Percentiles rank a stretch among this genome's conserved stretches.
These are phyloP conservation scores for Coregonus sp. DNA, from an alignment of 2,797 vertebrate species.

Conservation along the genomic window DNA sequence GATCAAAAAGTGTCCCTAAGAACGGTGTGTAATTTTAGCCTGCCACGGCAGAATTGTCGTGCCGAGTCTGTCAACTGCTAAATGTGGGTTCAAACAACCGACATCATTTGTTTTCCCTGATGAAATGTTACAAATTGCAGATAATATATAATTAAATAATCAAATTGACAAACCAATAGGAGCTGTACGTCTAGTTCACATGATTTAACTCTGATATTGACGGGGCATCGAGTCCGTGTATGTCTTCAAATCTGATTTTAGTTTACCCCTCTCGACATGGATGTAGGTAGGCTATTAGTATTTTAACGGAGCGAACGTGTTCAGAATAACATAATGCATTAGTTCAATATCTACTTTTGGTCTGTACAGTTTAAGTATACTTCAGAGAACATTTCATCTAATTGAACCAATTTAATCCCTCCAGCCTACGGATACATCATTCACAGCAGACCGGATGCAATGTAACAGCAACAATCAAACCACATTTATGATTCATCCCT, in stretches of 20 bases:
- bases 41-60: slow-evolving; percentile 45
- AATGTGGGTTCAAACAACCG: slow-evolving; percentile 25
- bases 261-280: not conserved
- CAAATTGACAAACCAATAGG: not conserved
- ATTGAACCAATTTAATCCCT: not conserved
- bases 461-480: not conserved
- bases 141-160: not conserved
- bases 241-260: not conserved
- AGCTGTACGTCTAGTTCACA: not conserved
- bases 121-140: slow-evolving; percentile 27
- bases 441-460: not conserved
- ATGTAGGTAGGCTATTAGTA: no score
- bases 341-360: not conserved
- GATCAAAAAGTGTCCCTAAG: slow-evolving; percentile 32
- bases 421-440: not conserved
- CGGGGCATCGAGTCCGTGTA: not conserved
- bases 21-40: slow-evolving; percentile 56
- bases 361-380: not conserved
- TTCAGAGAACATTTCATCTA: not conserved
- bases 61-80: slow-evolving; percentile 44
- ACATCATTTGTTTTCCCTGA: slow-evolving; percentile 13
- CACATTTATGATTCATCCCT: not conserved
- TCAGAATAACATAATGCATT: not conserved
- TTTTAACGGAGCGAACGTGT: not conserved
- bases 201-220: not conserved